Evolutionary conservation across 1,140 invertebrate species (phyloP).

Genomic region (Drosophila bocqueti): DNA sequence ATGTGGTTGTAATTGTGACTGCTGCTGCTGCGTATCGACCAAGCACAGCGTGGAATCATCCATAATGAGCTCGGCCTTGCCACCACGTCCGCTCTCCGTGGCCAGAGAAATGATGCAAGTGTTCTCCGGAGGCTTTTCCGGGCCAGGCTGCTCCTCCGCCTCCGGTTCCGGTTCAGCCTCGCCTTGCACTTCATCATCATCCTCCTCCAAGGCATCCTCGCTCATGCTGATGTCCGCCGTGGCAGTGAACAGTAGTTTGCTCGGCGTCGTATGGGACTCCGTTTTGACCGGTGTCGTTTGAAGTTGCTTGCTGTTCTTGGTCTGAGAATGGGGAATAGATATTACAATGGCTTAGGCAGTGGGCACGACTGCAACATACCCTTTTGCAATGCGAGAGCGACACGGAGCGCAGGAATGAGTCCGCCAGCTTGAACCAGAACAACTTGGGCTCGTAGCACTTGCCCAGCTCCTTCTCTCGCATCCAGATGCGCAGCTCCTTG

Average conservation of each 20-base stretch:
- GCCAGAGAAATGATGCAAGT: conserved; percentile 18
- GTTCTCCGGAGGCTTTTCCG: background rate
- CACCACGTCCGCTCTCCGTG: conserved; percentile 6
- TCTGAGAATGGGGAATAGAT: background rate
- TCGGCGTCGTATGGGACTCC: conserved; percentile 21
- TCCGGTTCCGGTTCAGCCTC: background rate
- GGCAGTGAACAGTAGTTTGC: conserved; percentile 38
- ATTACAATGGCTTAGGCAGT: background rate
- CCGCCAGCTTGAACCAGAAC: conserved; percentile 71
- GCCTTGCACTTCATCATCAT: conserved; percentile 18
- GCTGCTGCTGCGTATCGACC: conserved; percentile 41
- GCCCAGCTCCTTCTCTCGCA: conserved; percentile 66
- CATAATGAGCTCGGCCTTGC: conserved; percentile 44
- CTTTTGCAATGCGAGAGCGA: conserved; percentile 65
- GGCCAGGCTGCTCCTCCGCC: background rate
- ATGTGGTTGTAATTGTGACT: conserved; percentile 3
- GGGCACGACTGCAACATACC: conserved; percentile 21
- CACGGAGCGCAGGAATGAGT: conserved; percentile 68
- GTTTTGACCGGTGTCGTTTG: conserved; percentile 28
- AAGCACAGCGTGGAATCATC: conserved; percentile 50
- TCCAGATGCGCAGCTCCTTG: conserved; percentile 79
- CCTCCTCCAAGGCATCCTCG: conserved; percentile 53
- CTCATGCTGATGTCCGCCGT: conserved; percentile 34
- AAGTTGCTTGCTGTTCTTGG: conserved; percentile 33
- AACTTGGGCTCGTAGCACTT: conserved; percentile 65